Evolutionary conservation across 2,113 vertebrate species (phyloP).

Genomic region (Callithrix jacchus): DNA sequence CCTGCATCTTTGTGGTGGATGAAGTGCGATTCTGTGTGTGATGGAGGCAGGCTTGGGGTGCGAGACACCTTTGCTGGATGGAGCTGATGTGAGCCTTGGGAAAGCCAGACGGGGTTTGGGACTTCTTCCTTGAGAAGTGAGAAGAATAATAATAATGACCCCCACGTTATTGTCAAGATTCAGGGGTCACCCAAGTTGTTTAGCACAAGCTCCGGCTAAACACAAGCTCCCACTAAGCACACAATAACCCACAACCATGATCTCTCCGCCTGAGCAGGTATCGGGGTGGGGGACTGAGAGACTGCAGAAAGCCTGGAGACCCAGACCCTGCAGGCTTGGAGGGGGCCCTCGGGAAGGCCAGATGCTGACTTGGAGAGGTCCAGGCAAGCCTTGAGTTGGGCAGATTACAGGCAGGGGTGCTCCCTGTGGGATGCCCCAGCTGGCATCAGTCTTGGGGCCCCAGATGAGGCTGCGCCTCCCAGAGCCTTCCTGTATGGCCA

Average conservation of each 20-base stretch:
- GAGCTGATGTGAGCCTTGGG: accelerated
- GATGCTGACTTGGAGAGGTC: not conserved
- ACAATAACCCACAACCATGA: not conserved
- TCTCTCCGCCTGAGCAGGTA: not conserved
- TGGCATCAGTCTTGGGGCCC: not conserved
- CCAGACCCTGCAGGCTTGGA: too few relatives aligned
- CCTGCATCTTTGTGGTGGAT: not conserved
- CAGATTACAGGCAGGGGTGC: not conserved
- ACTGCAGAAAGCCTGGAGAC: not conserved
- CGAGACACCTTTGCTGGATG: not conserved
- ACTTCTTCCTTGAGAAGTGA: not conserved
- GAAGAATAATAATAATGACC: too few relatives aligned
- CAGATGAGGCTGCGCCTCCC: not conserved
- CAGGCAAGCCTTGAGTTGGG: not conserved
- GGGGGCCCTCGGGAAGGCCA: too few relatives aligned
- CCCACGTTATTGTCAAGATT: not conserved
- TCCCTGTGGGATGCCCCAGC: not conserved
- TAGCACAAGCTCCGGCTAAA: not conserved
- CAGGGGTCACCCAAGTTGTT: not conserved
- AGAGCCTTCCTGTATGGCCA: not conserved
- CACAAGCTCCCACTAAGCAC: not conserved
- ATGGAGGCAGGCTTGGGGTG: not conserved
- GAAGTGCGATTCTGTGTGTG: not conserved
- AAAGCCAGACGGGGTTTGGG: not conserved
- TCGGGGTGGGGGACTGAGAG: not conserved